A percentile compares a stretch with the other conserved stretches of the same genome.
These are phyloP conservation scores for Melanophora roralis DNA, from an alignment of 2,888 invertebrate genomes.

Conservation along the genomic window DNA sequence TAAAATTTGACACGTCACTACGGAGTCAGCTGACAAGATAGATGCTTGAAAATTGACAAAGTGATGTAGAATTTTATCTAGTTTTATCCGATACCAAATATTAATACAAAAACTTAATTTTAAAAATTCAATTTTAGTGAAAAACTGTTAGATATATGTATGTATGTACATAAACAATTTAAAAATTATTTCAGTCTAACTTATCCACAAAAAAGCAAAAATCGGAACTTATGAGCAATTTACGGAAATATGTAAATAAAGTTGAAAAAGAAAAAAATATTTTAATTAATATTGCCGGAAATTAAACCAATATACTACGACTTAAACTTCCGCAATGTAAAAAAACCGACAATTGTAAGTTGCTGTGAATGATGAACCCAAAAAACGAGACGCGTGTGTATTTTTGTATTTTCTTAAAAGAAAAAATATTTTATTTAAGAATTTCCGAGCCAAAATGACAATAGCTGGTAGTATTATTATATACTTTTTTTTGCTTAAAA, in stretches of 20 bases:
- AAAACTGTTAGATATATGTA: no score
- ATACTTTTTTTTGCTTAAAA: no score
- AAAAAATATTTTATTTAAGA: neutral
- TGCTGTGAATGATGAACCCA: neutral
- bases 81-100: no score
- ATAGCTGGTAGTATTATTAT: neutral
- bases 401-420: neutral
- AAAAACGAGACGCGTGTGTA: constrained; percentile 23
- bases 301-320: neutral
- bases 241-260: neutral
- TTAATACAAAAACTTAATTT: no score
- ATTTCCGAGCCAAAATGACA: neutral
- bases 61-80: no score
- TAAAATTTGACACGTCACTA: no score
- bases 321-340: constrained; percentile 12
- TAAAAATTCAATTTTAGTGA: no score
- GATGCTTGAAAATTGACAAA: no score
- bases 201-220: no score
- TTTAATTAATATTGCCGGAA: constrained; percentile 25
- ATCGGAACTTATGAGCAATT: neutral
- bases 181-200: no score
- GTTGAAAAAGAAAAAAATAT: neutral
- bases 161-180: no score
- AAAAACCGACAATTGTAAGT: neutral
- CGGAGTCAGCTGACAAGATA: no score